Conservation (phyloP, 2,113 vertebrate species). For the Centropus unirufus region DNA sequence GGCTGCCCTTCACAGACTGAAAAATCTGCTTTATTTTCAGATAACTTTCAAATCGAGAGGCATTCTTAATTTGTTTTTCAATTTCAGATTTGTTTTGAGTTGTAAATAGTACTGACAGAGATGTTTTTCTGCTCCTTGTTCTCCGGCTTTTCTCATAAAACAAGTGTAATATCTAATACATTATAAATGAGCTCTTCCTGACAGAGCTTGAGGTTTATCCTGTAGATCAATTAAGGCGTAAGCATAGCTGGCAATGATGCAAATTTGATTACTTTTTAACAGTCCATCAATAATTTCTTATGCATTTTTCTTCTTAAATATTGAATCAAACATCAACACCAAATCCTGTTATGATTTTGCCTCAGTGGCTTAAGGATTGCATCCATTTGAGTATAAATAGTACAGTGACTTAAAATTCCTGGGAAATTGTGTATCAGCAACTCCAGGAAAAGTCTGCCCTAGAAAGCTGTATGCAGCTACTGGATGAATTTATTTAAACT, state of each 20-base stretch:
- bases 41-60: conserved; percentile 30
- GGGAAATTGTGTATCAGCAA: not conserved
- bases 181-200: conserved; percentile 7
- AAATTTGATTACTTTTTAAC: conserved; percentile 37
- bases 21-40: conserved; percentile 50
- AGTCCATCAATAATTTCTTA: not conserved
- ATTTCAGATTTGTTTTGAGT: conserved; percentile 51
- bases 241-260: not conserved
- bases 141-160: not conserved
- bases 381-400: not conserved
- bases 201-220: not conserved
- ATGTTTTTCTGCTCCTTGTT: not conserved
- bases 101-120: conserved; percentile 33
- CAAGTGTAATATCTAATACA: not conserved
- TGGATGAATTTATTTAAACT: not conserved
- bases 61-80: conserved; percentile 26
- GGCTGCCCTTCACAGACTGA: not conserved
- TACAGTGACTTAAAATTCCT: not conserved
- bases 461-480: not conserved
- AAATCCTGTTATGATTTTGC: not conserved
- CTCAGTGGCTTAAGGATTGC: not conserved
- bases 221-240: conserved; percentile 32
- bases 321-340: not conserved
- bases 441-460: not conserved
- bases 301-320: not conserved